Conservation (phyloP, 2,113 vertebrate species). For the Sinocyclocheilus grahami region DNA sequence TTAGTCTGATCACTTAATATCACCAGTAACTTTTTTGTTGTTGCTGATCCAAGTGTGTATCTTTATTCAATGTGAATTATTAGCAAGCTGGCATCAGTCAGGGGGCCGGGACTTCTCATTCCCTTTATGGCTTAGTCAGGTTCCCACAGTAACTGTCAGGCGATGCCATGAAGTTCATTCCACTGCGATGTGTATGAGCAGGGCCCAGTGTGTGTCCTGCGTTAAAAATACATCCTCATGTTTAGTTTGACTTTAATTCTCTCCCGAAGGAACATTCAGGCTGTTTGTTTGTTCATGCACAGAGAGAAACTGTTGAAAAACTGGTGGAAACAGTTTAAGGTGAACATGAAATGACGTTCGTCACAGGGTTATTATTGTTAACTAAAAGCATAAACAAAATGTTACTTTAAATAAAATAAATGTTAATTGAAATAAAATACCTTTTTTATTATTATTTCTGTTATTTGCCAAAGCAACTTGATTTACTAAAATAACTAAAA, state of each 20-base stretch:
- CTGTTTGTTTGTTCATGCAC: not conserved
- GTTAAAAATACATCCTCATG: slow-evolving; percentile 34
- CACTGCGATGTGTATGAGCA: not conserved
- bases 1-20: not conserved
- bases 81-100: too few relatives aligned
- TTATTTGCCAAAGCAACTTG: too few relatives aligned
- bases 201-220: slow-evolving; percentile 14
- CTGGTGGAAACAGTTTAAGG: not conserved
- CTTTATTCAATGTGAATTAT: too few relatives aligned
- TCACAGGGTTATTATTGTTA: too few relatives aligned
- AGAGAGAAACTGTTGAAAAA: not conserved
- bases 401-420: too few relatives aligned
- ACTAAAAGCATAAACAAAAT: too few relatives aligned
- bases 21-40: not conserved
- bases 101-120: not conserved
- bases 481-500: too few relatives aligned
- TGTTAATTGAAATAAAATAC: too few relatives aligned
- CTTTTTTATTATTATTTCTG: too few relatives aligned
- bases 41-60: too few relatives aligned
- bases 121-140: not conserved
- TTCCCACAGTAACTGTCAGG: slow-evolving; percentile 65
- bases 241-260: slow-evolving; percentile 10
- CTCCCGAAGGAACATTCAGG: not conserved
- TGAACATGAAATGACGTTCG: too few relatives aligned
- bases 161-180: not conserved